Base-by-base conservation (phyloP, 2,888 invertebrate species). In the Hedychridium roseum region DNA sequence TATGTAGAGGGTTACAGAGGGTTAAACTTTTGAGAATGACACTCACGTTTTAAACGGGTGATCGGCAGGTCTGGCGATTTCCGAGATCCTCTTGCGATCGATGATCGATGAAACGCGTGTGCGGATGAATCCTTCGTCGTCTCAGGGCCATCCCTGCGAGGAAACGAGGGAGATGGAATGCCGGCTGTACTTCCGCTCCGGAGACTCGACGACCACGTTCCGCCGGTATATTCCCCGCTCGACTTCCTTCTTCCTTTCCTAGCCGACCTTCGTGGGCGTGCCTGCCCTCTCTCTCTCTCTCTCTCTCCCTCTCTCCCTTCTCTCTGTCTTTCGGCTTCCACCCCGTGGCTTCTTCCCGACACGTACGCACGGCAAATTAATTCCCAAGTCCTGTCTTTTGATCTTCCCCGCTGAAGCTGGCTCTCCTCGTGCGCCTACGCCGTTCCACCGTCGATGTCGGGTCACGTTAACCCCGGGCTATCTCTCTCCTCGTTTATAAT, bases 31-130 rank as follows among this genome's bases (percentile, higher is more conserved):
- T n/a, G n/a, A n/a, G n/a, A n/a, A n/a, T n/a, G n/a, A n/a, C n/a
- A 50, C 50, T 44, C 31, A 56, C 56, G 46, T 40, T 56, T 56
- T 45, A 56, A 47, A 54, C 50, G 50, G 50, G 55, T 46, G 46
- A 37, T 40, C 50, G 43, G 30, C 50, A 54, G 35, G 50, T 42
- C 41, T 38, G 41, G 28, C 42, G 37, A 40, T 2, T 3, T 7
- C 26, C 28, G n/a, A 20, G 34, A 32, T 12, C 38, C 14, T 39
- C 35, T 14, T 18, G 17, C 38, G 39, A 44, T 53, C 42, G 40
- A 21, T 34, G 34, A 17, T 31, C 20, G 34, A 3, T 16, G 37
- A 9, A 34, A 35, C 21, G 32, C 32, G 27, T 32, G 12, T 28
- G 26, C 17, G 11, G 37, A n/a, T n/a, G n/a, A n/a, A n/a, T n/a